A percentile compares a stretch with the other conserved stretches of the same genome.
Evolutionary conservation across 2,113 vertebrate species (phyloP).

Genomic region (Chunga burmeisteri): DNA sequence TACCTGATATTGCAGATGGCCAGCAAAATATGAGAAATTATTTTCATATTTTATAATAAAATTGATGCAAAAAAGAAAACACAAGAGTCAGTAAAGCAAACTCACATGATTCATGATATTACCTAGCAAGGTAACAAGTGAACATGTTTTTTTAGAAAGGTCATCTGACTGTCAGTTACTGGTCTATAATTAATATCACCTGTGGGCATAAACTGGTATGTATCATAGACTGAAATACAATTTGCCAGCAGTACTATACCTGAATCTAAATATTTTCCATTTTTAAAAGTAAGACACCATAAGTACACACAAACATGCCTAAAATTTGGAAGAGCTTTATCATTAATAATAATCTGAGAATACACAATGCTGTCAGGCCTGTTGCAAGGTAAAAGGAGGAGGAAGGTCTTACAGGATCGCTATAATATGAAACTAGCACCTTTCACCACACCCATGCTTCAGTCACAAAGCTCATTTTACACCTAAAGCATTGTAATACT

Average conservation of each 20-base stretch:
- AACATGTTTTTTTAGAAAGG: background rate
- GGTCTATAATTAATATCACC: background rate
- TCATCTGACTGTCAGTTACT: background rate
- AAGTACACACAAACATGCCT: background rate
- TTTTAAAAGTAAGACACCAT: background rate
- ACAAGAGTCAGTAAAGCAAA: background rate
- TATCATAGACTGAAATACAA: background rate
- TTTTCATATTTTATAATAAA: background rate
- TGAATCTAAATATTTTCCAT: background rate
- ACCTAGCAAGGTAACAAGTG: background rate
- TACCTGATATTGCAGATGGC: background rate
- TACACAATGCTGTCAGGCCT: background rate
- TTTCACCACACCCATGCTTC: background rate
- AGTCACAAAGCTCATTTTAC: background rate
- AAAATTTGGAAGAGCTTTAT: background rate
- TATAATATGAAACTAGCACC: background rate
- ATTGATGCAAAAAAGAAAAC: background rate
- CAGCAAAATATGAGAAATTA: background rate
- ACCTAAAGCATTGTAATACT: background rate
- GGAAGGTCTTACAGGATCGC: background rate
- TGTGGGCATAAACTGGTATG: background rate
- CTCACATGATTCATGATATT: background rate
- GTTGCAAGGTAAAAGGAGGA: background rate
- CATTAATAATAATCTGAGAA: background rate
- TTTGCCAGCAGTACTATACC: background rate